These are phyloP conservation scores for Solenodon paradoxus DNA, from an alignment of 2,113 vertebrate species.

Conservation along the genomic window DNA sequence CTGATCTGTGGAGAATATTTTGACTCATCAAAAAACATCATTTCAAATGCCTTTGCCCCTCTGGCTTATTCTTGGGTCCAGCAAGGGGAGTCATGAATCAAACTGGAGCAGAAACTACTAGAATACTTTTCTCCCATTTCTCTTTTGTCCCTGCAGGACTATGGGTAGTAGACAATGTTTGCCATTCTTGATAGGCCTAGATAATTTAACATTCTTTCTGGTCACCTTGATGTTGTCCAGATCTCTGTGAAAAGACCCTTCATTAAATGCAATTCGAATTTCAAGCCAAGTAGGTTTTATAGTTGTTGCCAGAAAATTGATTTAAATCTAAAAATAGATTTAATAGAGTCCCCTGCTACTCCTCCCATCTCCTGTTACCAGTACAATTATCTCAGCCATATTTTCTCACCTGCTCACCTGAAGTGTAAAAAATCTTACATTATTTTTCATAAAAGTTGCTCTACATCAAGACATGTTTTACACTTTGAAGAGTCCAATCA, in stretches of 20 bases:
- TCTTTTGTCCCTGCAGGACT: accelerated
- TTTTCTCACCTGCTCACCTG: neutral
- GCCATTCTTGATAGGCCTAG: neutral
- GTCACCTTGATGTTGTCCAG: neutral
- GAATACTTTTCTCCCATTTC: neutral
- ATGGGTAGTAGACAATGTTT: accelerated
- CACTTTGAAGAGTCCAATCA: neutral
- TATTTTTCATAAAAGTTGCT: neutral
- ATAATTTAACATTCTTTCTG: neutral
- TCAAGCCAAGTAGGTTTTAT: neutral
- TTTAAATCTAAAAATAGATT: neutral
- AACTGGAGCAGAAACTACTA: neutral
- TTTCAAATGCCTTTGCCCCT: accelerated
- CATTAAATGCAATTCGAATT: neutral
- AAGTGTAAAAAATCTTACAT: neutral
- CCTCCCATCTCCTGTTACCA: neutral
- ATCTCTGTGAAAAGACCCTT: neutral
- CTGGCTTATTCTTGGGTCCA: neutral
- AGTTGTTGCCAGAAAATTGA: neutral
- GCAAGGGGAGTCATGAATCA: neutral
- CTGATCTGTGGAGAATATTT: accelerated
- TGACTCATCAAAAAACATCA: neutral
- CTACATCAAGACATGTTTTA: neutral
- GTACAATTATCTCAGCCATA: neutral
- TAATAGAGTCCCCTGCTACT: accelerated